Evolutionary conservation across 2,888 invertebrate species (phyloP).

Genomic region (Leucophora obtusa): DNA sequence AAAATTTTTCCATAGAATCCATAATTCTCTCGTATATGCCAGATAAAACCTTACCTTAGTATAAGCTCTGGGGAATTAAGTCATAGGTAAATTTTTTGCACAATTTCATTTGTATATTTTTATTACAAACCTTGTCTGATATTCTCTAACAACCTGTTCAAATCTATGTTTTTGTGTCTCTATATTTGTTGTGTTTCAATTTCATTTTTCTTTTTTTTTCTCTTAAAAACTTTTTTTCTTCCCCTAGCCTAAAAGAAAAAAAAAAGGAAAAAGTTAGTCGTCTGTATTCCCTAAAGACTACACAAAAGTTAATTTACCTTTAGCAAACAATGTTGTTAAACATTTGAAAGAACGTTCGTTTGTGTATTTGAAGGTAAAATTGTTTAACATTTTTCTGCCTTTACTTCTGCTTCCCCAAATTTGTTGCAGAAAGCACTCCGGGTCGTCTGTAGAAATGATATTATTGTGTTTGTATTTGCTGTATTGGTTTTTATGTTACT

Average conservation of each 20-base stretch:
- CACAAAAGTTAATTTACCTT: constrained; percentile 61
- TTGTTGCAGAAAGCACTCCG: constrained; percentile 2
- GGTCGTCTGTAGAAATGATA: constrained; percentile 22
- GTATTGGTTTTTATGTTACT: constrained; percentile 26
- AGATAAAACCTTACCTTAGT: not conserved
- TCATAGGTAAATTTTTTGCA: not conserved
- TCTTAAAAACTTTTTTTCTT: constrained; percentile 9
- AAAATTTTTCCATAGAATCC: no score
- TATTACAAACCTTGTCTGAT: not conserved
- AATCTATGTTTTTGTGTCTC: not conserved
- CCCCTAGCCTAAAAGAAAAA: not conserved
- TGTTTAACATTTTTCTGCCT: constrained; percentile 27
- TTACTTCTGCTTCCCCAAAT: not conserved
- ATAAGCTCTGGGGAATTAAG: not conserved
- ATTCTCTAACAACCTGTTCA: not conserved
- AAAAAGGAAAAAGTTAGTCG: constrained; percentile 32
- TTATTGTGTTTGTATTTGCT: constrained; percentile 37
- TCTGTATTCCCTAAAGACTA: constrained; percentile 48
- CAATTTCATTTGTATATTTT: not conserved
- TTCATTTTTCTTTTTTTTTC: not conserved
- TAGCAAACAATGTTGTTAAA: constrained; percentile 35
- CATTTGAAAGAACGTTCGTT: not conserved
- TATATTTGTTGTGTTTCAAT: constrained; percentile 3
- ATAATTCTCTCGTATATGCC: no score
- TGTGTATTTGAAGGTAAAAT: constrained; percentile 19